Conservation (phyloP, 2,888 invertebrate genomes). For the Petrolisthes manimaculis region DNA sequence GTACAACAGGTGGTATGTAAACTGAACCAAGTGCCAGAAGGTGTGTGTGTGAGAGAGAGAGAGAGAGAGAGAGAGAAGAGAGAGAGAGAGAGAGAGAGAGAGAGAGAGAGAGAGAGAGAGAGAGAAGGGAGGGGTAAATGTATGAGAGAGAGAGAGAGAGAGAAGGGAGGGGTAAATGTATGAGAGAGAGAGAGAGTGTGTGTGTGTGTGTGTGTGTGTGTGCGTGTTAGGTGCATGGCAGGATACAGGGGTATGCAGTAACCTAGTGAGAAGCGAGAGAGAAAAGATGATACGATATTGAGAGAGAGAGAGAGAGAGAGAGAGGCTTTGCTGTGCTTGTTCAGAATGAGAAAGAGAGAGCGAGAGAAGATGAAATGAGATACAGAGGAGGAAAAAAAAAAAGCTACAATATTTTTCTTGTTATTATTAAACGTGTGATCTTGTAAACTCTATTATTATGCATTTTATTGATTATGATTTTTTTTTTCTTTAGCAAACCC, state of each 20-base stretch:
- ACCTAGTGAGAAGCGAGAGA: background rate
- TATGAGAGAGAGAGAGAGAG: background rate
- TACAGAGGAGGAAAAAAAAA: no score
- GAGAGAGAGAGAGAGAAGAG: conserved; percentile 10
- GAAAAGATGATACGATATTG: background rate
- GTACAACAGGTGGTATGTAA: no score
- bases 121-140: background rate
- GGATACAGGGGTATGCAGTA: no score
- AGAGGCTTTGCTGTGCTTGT: no score
- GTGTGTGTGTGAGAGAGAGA: background rate
- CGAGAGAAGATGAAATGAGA: no score
- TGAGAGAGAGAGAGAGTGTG: background rate
- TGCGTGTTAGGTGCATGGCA: background rate
- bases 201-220: background rate
- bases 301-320: conserved; percentile 7
- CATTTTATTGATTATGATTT: no score
- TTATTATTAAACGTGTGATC: no score
- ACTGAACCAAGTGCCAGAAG: no score
- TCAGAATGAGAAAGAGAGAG: no score
- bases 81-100: conserved; percentile 22
- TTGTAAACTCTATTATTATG: no score
- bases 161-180: background rate
- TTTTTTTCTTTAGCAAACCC: no score
- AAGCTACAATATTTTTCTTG: no score
- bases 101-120: conserved; percentile 18